Percentiles rank a stretch among this genome's conserved stretches.
Evolutionary conservation across 2,113 vertebrate genomes (phyloP).

Genomic region (Pteruthius melanotis): DNA sequence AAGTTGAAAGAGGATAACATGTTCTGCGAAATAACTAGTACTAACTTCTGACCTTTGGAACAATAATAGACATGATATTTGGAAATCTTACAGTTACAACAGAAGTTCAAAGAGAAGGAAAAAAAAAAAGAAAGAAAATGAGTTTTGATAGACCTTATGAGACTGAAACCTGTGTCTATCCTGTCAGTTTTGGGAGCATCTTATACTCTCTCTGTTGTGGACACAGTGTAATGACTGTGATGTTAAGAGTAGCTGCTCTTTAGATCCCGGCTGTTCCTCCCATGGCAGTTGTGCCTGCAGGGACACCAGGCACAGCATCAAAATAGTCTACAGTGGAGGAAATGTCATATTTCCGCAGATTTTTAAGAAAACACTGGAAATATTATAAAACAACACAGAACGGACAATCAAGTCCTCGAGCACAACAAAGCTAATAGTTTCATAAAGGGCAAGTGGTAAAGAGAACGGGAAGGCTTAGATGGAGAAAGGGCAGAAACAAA

Average conservation of each 20-base stretch:
- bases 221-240: background rate
- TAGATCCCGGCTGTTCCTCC: background rate
- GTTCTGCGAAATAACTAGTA: background rate
- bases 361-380: background rate
- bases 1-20: background rate
- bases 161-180: background rate
- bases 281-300: background rate
- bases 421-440: background rate
- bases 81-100: background rate
- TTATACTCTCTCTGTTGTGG: background rate
- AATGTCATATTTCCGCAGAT: background rate
- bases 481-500: background rate
- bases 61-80: background rate
- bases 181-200: background rate
- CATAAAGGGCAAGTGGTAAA: background rate
- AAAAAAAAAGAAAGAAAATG: background rate
- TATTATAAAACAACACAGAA: background rate
- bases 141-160: background rate
- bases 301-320: background rate
- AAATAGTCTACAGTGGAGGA: background rate
- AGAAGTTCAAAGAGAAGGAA: background rate
- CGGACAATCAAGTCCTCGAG: background rate
- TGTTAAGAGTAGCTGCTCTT: background rate
- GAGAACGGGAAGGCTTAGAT: background rate
- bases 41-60: background rate